phyloP scores from a whole-genome alignment of 2,113 vertebrate genomes.

The Hemichromis elongatus region DNA sequence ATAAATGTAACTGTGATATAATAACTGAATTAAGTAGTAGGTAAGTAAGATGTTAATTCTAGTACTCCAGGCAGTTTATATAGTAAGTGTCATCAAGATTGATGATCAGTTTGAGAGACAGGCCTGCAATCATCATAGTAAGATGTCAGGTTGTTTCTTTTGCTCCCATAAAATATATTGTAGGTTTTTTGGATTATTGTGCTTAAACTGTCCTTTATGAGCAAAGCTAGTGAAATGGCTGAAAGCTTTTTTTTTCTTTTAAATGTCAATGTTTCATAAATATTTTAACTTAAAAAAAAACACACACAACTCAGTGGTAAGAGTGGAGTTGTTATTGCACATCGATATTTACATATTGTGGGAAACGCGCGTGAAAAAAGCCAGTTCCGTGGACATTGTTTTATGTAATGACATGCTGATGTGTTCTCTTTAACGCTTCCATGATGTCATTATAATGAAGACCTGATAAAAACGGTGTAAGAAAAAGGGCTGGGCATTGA shows the following conservation, averaged over 20 bases:
- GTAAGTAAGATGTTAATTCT: neutral
- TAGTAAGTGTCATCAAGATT: neutral
- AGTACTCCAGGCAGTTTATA: neutral
- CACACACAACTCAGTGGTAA: neutral
- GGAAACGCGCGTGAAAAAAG: neutral
- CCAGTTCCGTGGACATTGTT: neutral
- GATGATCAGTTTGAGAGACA: neutral
- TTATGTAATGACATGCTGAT: neutral
- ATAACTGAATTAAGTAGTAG: neutral
- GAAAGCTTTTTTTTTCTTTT: rapidly evolving
- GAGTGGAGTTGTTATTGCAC: neutral
- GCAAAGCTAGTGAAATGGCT: neutral
- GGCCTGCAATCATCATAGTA: neutral
- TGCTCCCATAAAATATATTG: neutral
- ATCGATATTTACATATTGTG: neutral
- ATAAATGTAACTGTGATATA: neutral
- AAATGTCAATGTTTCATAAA: neutral
- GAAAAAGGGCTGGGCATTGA: neutral
- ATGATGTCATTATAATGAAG: neutral
- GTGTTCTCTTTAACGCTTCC: neutral
- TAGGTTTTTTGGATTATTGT: neutral
- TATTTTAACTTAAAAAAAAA: neutral
- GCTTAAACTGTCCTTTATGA: neutral
- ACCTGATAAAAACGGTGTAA: neutral
- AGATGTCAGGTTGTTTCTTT: neutral